These are phyloP conservation scores for Apodemia mormo DNA, from an alignment of 2,888 invertebrate genomes.

Conservation along the genomic window DNA sequence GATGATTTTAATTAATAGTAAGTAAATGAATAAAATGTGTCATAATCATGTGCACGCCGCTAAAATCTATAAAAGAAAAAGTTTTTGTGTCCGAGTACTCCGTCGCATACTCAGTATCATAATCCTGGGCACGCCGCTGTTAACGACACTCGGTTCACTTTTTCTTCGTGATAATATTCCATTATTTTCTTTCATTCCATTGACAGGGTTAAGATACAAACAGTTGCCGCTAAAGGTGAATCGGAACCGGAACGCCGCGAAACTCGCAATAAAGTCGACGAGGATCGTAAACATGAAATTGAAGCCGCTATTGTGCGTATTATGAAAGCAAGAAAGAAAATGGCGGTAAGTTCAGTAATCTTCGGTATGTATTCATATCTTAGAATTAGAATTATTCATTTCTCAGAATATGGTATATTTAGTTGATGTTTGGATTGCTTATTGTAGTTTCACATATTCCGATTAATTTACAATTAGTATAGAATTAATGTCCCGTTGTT, in stretches of 20 bases:
- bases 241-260: constrained; percentile 99
- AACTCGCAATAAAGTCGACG: constrained; percentile 98
- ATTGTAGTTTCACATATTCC: background rate
- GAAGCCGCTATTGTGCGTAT: constrained; percentile 99
- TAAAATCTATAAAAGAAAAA: too few relatives aligned
- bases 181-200: constrained; percentile 6
- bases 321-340: constrained; percentile 98
- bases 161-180: background rate
- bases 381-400: too few relatives aligned
- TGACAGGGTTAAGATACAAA: constrained; percentile 93
- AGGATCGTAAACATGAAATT: constrained; percentile 99
- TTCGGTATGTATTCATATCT: background rate
- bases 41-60: too few relatives aligned
- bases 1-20: too few relatives aligned
- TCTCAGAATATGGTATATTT: too few relatives aligned
- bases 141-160: too few relatives aligned
- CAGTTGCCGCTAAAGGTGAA: constrained; percentile 97
- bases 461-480: background rate
- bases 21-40: too few relatives aligned
- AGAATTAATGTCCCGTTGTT: too few relatives aligned
- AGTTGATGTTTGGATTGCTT: too few relatives aligned
- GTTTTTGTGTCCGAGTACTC: too few relatives aligned
- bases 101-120: too few relatives aligned
- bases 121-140: too few relatives aligned
- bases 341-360: constrained; percentile 84